Evolutionary conservation across 2,113 vertebrate species (phyloP), one percentile per base, ranked within the genome.

Genomic region (Phaethon lepturus): DNA sequence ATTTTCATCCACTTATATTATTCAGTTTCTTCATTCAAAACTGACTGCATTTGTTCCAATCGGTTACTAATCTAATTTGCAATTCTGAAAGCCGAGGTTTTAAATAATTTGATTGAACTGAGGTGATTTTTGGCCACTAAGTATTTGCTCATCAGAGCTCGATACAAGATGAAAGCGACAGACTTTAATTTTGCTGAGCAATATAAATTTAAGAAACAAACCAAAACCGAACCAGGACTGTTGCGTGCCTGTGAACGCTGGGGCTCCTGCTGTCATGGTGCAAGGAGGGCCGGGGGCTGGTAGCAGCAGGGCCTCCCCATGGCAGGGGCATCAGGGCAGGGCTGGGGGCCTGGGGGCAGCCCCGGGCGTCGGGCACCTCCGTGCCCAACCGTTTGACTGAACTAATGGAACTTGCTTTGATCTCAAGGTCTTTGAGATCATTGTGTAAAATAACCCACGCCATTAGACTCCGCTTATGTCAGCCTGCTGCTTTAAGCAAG

Each of bases 221-320:
- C 3, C 31, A 42, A 63, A 72, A 9, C 22, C 0, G 1, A 72
- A 16, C 5, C 1, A 1, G 16, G 9, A 22, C n/a, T 52, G 24
- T 42, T 66, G 9, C 0, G 0, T 35, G n/a, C 10, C n/a, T 71
- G 31, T 56, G 59, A 63, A 35, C n/a, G 11, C 11, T 22, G 53
- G 40, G 31, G 9, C 23, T 77, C 19, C 23, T 2, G 8, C 11
- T 14, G 14, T 17, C 4, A 11, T 16, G 35, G 60, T 52, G 24
- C 25, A 67, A 60, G 20, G 33, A 72, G 28, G 11, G 7, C 17
- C 13, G 20, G 40, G 22, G 23, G 8, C 40, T 0, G 1, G 50
- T 52, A 52, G 13, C 42, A 19, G 28, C 18, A 26, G 31, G 11
- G 10, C 12, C 29, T 58, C 20, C 44, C 17, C 18, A 13, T 4